Evolutionary conservation across 2,888 invertebrate genomes (phyloP), one percentile per base, ranked within the genome.

Genomic region (Gordius sp.): DNA sequence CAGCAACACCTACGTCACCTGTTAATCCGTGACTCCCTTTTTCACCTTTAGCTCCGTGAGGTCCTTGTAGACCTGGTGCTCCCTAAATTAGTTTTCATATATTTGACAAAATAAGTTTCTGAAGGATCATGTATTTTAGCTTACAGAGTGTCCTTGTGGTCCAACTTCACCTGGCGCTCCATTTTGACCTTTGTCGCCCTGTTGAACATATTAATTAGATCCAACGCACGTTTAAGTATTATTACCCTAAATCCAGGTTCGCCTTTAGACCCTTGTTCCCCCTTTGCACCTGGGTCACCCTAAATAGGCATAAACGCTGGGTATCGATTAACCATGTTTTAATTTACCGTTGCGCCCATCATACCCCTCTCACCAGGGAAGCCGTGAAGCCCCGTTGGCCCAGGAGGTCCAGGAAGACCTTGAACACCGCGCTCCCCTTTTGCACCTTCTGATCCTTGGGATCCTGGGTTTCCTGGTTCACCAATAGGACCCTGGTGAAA

Each of bases 331-430:
- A 13, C 8, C 8, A 13, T 33, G 39, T 13, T 33, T 33, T 57
- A 18, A 23, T 18, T 16, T 58, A 57, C 58, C 2, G 25, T 16
- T 33, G 56, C 57, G 57, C 58, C 58, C 24, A 27, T 28, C 24
- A 27, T 25, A 20, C 58, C 58, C 18, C 27, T n/a, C 23, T 57
- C 27, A 2, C 58, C 58, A 20, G 20, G 28, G 13, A 52, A 59
- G 25, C 60, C 63, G 59, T 16, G 55, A 18, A 28, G 41, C 18
- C 60, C 60, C 20, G 56, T 25, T 8, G 13, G 26, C 39, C 60
- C 60, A 23, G 58, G 57, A 33, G 56, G 33, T 2, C 58, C 58
- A 41, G 56, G 24, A 41, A 25, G 18, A 18, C 58, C 58, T 33
- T 18, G 57, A 39, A 33, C 18, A 13, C 58, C 58, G n/a, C 24